Conservation (phyloP, 2,113 vertebrate species). For the Peromyscus leucopus region DNA sequence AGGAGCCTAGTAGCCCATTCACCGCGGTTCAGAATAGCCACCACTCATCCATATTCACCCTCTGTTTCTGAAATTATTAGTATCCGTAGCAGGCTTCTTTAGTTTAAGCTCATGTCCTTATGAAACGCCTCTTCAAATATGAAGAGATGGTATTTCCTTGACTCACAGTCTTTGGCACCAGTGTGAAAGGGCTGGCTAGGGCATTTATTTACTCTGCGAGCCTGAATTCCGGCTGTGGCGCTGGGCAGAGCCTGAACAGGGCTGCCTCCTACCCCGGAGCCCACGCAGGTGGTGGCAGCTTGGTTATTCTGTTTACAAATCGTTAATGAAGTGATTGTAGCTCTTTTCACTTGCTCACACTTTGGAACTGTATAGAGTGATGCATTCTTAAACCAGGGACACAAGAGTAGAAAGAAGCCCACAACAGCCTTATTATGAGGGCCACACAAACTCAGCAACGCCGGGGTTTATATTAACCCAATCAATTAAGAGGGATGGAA, state of each 20-base stretch:
- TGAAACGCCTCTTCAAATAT: slow-evolving; percentile 77
- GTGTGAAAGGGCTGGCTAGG: slow-evolving; percentile 76
- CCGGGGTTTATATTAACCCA: slow-evolving; percentile 88
- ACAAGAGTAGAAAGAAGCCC: slow-evolving; percentile 82
- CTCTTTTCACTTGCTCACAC: slow-evolving; percentile 85
- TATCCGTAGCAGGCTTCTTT: not conserved
- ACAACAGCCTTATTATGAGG: slow-evolving; percentile 87
- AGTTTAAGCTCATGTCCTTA: slow-evolving; percentile 63
- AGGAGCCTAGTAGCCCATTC: accelerated
- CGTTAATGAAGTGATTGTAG: slow-evolving; percentile 88
- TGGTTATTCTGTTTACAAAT: slow-evolving; percentile 87
- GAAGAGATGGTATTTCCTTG: slow-evolving; percentile 81
- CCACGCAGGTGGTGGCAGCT: slow-evolving; percentile 83
- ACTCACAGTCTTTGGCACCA: slow-evolving; percentile 38
- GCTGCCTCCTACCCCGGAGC: slow-evolving; percentile 71
- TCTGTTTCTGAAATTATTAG: slow-evolving; percentile 60
- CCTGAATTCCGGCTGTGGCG: slow-evolving; percentile 74
- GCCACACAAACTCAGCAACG: slow-evolving; percentile 84
- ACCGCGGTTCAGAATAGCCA: not conserved
- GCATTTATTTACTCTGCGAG: slow-evolving; percentile 78
- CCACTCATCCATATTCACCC: not conserved
- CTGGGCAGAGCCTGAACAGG: slow-evolving; percentile 77
- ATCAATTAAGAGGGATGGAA: slow-evolving; percentile 86
- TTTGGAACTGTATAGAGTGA: slow-evolving; percentile 86
- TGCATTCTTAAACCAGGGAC: slow-evolving; percentile 86